phyloP scores from a whole-genome alignment of 2,797 vertebrate genomes.

The Phataginus tricuspis region DNA sequence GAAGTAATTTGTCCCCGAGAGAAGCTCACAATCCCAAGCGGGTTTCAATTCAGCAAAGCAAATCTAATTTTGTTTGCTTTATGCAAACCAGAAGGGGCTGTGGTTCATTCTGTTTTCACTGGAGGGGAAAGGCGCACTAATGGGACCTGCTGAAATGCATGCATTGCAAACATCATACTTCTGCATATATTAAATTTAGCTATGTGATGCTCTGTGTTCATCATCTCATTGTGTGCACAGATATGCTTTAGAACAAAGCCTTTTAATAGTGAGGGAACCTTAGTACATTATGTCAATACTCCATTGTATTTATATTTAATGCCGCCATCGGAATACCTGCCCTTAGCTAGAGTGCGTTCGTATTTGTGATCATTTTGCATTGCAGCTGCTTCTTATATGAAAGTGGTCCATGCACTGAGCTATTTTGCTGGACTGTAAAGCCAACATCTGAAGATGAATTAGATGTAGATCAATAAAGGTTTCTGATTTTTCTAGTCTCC shows the following conservation, averaged over 20 bases:
- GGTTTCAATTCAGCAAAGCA: constrained; percentile 99
- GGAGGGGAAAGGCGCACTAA: constrained; percentile 96
- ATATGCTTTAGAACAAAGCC: constrained; percentile 90
- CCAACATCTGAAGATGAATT: constrained; percentile 88
- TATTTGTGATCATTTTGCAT: constrained; percentile 78
- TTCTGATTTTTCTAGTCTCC: constrained; percentile 84
- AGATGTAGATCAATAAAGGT: constrained; percentile 83
- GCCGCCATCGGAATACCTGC: constrained; percentile 85
- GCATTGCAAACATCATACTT: constrained; percentile 96
- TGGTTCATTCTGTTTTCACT: constrained; percentile 96
- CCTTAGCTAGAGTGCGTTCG: constrained; percentile 84
- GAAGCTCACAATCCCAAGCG: constrained; percentile 98
- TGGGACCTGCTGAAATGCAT: constrained; percentile 93
- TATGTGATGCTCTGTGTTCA: constrained; percentile 90
- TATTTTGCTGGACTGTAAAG: constrained; percentile 85
- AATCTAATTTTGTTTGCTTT: constrained; percentile 99
- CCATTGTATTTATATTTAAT: constrained; percentile 90
- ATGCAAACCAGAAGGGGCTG: constrained; percentile 98
- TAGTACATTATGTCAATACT: constrained; percentile 88
- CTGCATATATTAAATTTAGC: constrained; percentile 97
- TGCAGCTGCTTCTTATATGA: constrained; percentile 81
- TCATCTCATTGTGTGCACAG: constrained; percentile 89
- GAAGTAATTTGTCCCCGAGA: constrained; percentile 99
- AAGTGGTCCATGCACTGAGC: constrained; percentile 78
- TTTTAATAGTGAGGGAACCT: constrained; percentile 87